Base-by-base conservation (phyloP, 1,140 invertebrate species). In the Leptinotarsa undecemlineata region DNA sequence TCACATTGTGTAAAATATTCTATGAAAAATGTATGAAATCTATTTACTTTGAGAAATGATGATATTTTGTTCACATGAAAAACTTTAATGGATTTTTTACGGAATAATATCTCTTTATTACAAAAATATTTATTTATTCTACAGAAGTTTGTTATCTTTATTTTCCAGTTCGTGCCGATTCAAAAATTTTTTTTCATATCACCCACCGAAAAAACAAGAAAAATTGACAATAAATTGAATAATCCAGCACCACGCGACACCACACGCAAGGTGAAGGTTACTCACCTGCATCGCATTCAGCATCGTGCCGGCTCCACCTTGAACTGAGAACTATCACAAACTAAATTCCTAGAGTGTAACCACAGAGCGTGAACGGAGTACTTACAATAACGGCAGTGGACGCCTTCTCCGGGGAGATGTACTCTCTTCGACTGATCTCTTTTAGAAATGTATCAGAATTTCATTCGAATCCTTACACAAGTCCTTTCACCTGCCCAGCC, bases 381-480 rank as follows among this genome's bases (percentile, higher is more conserved):
- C 33, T 42, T 42, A 8, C 51, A 57, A 57, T 17, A 19, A 19
- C 51, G n/a, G 51, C 51, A 19, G 51, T 57, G 51, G 51, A 57
- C 17, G 51, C n/a, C 51, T 57, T 57, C 63, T 64, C 63, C 63
- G 63, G 26, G 26, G 63, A 64, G 63, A 64, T 64, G 67, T 77
- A 60, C 69, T 77, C 75, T 79, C 71, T 73, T 71, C 77, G 77
- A 76, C 77, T 80, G 78, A 77, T 79, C 79, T 79, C 77, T 79
- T 80, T 80, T 79, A 80, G 79, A 80, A 80, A 80, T 80, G 79
- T 76, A 80, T 76, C 76, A 77, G 76, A 75, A 77, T 80, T 80
- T 79, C 77, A 77, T 80, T 77, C 71, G 70, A 77, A 72, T 75
- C 76, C 74, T 73, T 76, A 69, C 74, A 74, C 74, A 74, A 79